phyloP scores from a whole-genome alignment of 2,113 vertebrate species.

The Pteronura brasiliensis region DNA sequence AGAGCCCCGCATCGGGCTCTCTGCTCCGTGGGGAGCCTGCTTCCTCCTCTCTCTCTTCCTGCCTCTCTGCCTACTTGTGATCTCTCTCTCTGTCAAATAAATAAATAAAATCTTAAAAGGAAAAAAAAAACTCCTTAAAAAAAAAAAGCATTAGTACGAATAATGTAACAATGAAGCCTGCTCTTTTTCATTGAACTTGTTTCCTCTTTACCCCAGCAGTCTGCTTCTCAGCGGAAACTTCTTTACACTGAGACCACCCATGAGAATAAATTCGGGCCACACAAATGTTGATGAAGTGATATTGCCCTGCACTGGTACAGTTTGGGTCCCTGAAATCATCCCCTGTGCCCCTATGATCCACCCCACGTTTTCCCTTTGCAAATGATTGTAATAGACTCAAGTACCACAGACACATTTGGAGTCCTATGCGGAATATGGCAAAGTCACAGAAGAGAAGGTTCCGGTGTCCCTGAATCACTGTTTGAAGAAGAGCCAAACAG shows the following conservation, averaged over 20 bases:
- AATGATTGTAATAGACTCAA: neutral
- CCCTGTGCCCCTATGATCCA: neutral
- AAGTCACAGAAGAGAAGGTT: neutral
- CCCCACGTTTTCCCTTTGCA: rapidly evolving
- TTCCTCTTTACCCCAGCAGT: neutral
- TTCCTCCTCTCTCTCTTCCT: too few species aligned
- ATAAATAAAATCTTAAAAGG: too few species aligned
- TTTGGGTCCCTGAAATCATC: neutral
- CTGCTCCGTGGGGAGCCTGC: too few species aligned
- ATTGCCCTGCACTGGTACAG: neutral
- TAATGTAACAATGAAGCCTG: too few species aligned
- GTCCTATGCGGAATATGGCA: neutral
- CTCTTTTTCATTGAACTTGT: neutral
- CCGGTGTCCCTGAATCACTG: neutral
- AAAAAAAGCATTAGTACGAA: too few species aligned
- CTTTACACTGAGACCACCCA: neutral
- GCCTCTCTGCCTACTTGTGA: too few species aligned
- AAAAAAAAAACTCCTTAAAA: too few species aligned
- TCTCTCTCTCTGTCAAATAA: too few species aligned
- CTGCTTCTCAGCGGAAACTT: neutral
- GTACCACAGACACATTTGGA: neutral
- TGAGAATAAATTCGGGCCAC: neutral
- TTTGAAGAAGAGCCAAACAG: neutral
- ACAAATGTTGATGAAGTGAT: neutral
- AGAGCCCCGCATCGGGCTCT: too few species aligned